phyloP scores from a whole-genome alignment of 2,888 invertebrate genomes.

The Teleiodes luculella region DNA sequence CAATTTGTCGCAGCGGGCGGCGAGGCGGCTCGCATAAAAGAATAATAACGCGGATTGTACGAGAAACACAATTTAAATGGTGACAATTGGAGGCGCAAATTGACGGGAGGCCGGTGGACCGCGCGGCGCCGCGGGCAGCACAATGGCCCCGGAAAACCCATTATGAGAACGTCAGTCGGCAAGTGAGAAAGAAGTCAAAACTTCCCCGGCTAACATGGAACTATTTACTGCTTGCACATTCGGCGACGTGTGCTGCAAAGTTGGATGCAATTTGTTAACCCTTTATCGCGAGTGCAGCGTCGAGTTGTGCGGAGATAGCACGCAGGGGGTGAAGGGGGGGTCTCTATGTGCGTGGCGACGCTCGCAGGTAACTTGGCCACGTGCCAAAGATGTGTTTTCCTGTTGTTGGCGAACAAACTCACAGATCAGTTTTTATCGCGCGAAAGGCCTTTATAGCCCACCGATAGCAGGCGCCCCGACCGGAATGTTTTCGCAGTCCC shows the following conservation, averaged over 20 bases:
- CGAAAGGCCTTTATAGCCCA: slow-evolving; percentile 76
- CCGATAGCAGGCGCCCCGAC: slow-evolving; percentile 62
- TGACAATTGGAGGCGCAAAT: slow-evolving; percentile 56
- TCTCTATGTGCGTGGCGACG: slow-evolving; percentile 34
- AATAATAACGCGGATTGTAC: slow-evolving; percentile 63
- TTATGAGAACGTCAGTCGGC: slow-evolving; percentile 64
- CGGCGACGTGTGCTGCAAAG: slow-evolving; percentile 67
- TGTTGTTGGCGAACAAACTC: slow-evolving; percentile 72
- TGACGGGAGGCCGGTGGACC: slow-evolving; percentile 36
- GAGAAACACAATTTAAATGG: slow-evolving; percentile 68
- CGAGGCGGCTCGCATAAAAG: slow-evolving; percentile 43
- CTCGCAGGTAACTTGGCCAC: slow-evolving; percentile 71
- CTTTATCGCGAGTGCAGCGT: slow-evolving; percentile 59
- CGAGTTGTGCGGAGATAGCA: slow-evolving; percentile 32
- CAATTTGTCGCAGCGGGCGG: slow-evolving; percentile 39
- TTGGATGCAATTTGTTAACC: slow-evolving; percentile 73
- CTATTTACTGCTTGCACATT: slow-evolving; percentile 70
- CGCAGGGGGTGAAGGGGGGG: slow-evolving; percentile 19
- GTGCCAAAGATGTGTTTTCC: slow-evolving; percentile 76
- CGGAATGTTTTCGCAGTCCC: slow-evolving; percentile 70
- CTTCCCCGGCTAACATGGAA: slow-evolving; percentile 64
- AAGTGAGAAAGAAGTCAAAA: slow-evolving; percentile 71
- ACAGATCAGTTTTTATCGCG: slow-evolving; percentile 79
- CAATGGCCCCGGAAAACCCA: slow-evolving; percentile 54
- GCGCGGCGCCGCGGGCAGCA: slow-evolving; percentile 44